Base-by-base conservation (phyloP, 1,140 invertebrate species). In the Pseudoatta argentina region DNA sequence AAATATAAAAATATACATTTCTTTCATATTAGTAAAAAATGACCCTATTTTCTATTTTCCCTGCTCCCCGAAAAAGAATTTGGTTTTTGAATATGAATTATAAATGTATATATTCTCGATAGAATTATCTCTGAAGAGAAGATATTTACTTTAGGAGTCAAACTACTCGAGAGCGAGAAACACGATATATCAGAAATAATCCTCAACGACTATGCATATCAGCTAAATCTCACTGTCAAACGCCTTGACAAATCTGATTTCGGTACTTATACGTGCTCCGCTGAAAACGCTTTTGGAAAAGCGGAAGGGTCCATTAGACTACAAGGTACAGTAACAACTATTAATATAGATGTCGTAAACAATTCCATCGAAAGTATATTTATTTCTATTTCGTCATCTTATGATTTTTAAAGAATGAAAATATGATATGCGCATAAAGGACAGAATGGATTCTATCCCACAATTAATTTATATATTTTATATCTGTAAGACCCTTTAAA, bases 201-300 rank as follows among this genome's bases (percentile, higher is more conserved):
- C 78, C 93, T 97, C 85, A 97, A 97, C 93, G 96, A 97, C 82
- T 98, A 97, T 92, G 96, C 97, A 59, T 95, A 97, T 89, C 96
- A 96, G 91, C 97, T 98, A 96, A 97, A 97, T 94, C 94, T 98
- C 86, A 97, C 97, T 71, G 97, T 98, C 93, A 96, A 96, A 90
- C 96, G 96, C 79, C 94, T 98, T 48, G 96, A 96, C 87, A 96
- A 96, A 87, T 95, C 95, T 61, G 97, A 98, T 93, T 98, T 97
- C 91, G 97, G 97, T 3, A 96, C 96, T 57, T 98, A 98, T 93
- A 96, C 96, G 55, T 98, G 97, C 89, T 96, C 96, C 18, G 97
- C 97, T 55, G 97, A 97, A 67, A 98, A 97, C 93, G 96, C 97
- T 30, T 94, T 97, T 27, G 97, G 97, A 1, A 97, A 97, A 94